Base-by-base conservation (phyloP, 2,113 vertebrate species). In the Brienomyrus brachyistius region DNA sequence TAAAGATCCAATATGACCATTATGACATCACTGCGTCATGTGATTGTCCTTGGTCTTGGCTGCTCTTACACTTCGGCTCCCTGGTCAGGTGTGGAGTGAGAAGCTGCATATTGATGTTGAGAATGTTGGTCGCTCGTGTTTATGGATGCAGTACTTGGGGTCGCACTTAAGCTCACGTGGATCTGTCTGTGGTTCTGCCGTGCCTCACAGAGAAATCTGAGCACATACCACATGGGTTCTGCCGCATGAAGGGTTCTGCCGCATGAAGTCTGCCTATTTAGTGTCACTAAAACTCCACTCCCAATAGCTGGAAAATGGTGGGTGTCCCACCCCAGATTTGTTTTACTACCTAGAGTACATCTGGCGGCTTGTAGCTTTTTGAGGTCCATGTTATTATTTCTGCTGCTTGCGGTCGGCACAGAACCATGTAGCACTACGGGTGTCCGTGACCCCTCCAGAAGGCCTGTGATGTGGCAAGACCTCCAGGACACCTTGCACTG, bases 401-500 rank as follows among this genome's bases (percentile, higher is more conserved):
- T 50, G 59, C 62, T 74, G 40, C 45, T 50, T 35, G 47, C 8
- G 48, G 56, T 84, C 40, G 23, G 13, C 13, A 54, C 17, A 27
- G 77, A 85, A 85, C 40, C 27, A 35, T 83, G 23, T 88, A 11
- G 35, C 9, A 48, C 10, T 45, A 13, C n/a, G 35, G 95, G 92
- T 91, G 88, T 95, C 90, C 94, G 93, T 96, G 94, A 90, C 95
- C 95, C 94, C 95, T 96, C 90, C 96, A 97, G 95, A 97, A 97
- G 91, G 96, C 96, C 84, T 97, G 97, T 95, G 96, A 96, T 94
- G 94, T 96, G 93, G 95, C 96, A 93, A 95, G 95, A 91, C 95
- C 95, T 93, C 96, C 95, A 91, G 96, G 96, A 94, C 96, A 97
- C 96, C 96, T 96, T 85, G 95, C 96, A 91, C 96, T 96, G 93